Base-by-base conservation (phyloP, 1,140 invertebrate species). In the Diachasmimorpha longicaudata region DNA sequence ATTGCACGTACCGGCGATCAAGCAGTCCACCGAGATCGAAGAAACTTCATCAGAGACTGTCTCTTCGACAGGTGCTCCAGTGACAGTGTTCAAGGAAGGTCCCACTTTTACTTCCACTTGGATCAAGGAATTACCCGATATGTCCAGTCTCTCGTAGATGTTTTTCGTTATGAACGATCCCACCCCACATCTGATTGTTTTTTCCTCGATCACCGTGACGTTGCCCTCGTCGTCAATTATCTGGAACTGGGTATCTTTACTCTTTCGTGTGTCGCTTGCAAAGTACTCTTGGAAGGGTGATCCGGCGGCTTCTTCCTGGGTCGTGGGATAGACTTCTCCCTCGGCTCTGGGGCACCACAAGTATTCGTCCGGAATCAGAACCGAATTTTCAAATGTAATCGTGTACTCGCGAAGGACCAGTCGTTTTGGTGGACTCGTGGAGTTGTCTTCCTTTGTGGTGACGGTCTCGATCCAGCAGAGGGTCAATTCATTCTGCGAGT, bases 41-140 rank as follows among this genome's bases (percentile, higher is more conserved):
- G 44, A 3, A 14, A 46, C 44, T 46, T 46, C 44, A 46, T 46
- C 44, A 46, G 44, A 10, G n/a, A 9, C 0, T 52, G 16, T 52
- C 14, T 4, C 4, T n/a, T 16, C 16, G 9, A 5, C 48, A 52
- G n/a, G 9, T 0, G 9, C 14, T 4, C 19, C 48, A 5, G 13
- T 16, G 3, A n/a, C 19, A 52, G 0, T 2, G 1, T n/a, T 16
- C 14, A 52, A 8, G 16, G 6, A 6, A n/a, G 81, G 82, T 66
- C 78, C 79, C 9, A 84, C 80, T 48, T 81, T 84, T 10, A 84
- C 79, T 63, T 82, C 82, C 0, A 84, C 75, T 37, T 81, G 69
- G 36, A 77, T 83, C 37, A 77, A 79, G 10, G 77, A 75, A 42
- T 79, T 78, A 0, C 80, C 66, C 0, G 76, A 42, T 8, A 37